Evolutionary conservation across 1,140 invertebrate genomes (phyloP), one percentile per base, ranked within the genome.

Genomic region (Pectinophora gossypiella): DNA sequence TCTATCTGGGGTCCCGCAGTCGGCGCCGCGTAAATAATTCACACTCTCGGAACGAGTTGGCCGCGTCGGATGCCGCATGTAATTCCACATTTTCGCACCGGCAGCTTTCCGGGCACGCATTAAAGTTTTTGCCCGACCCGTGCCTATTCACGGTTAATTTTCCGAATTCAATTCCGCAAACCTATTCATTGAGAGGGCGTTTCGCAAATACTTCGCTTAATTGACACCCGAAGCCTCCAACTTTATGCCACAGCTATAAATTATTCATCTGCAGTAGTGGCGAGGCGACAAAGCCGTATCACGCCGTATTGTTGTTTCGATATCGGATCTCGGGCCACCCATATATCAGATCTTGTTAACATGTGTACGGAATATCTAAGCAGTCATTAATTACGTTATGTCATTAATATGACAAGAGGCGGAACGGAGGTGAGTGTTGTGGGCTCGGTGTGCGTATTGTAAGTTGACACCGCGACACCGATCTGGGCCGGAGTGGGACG

Each of bases 51-150:
- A 69, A 63, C 68, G 67, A 72, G 66, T 76, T 56, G 64, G 54
- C 69, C 63, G 60, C 67, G 62, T 69, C 69, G 66, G 61, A 79
- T 75, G 59, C 72, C 77, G 64, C 65, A 68, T 76, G 72, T 80
- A 79, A 79, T 80, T 79, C 68, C 64, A 66, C 71, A 74, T 79
- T 81, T 78, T 81, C 70, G 68, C 72, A 70, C 66, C 66, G 58
- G 63, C 65, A 59, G 59, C 45, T 69, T 66, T 56, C 61, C 54
- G 58, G 64, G 62, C 62, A 77, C 72, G 69, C 72, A 76, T 83
- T 81, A 74, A 79, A 78, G 76, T 83, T 85, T 85, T 80, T 78
- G 72, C 68, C 46, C 58, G 48, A 55, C 19, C 53, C 51, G 53
- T 59, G 62, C 69, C 67, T 69, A 70, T 77, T 81, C 66, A 64